A percentile compares a stretch with the other conserved stretches of the same genome.
phyloP scores from a whole-genome alignment of 1,140 invertebrate genomes.

The Ceratina japonica region DNA sequence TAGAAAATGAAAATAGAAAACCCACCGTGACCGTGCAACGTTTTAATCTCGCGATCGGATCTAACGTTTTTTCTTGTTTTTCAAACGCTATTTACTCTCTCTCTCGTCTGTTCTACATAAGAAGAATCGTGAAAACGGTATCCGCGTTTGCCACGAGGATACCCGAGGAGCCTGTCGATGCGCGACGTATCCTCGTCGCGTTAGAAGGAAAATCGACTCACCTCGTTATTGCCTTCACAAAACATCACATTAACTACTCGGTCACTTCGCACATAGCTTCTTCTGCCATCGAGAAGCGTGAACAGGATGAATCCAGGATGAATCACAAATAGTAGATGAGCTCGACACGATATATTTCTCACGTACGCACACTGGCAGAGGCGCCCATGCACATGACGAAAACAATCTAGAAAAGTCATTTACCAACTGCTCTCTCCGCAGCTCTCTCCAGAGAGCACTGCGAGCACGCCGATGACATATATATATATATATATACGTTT shows the following conservation, averaged over 20 bases:
- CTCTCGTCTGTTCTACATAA: conserved; percentile 12
- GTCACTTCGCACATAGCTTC: conserved; percentile 63
- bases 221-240: conserved; percentile 76
- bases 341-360: conserved; percentile 65
- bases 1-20: background rate
- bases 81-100: background rate
- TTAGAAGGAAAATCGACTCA: conserved; percentile 56
- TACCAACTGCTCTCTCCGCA: conserved; percentile 20
- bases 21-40: background rate
- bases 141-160: conserved; percentile 27
- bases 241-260: conserved; percentile 77
- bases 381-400: conserved; percentile 40
- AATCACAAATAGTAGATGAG: conserved; percentile 61
- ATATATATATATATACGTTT: too few relatives aligned
- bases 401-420: conserved; percentile 66
- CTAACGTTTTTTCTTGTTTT: conserved; percentile 4
- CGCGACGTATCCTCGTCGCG: background rate
- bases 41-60: conserved; percentile 1
- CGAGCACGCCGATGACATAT: background rate
- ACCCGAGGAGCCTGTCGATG: conserved; percentile 15
- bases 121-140: conserved; percentile 12
- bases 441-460: conserved; percentile 45
- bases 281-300: conserved; percentile 61
- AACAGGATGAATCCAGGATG: conserved; percentile 38
- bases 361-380: conserved; percentile 45